Conservation (phyloP, 2,797 vertebrate genomes). For the Nannoperca obscura region DNA sequence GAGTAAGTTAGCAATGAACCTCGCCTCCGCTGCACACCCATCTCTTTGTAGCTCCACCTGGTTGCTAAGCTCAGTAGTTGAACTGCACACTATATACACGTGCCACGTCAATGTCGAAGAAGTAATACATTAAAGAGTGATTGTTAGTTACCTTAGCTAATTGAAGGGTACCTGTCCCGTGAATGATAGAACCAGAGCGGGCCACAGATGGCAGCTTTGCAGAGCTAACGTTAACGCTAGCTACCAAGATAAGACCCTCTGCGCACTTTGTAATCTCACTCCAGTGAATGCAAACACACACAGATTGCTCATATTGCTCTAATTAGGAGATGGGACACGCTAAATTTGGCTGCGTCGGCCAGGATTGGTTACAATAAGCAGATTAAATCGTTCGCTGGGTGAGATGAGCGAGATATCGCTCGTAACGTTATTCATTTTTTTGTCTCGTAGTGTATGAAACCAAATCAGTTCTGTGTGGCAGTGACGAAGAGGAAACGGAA, state of each 20-base stretch:
- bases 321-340: neutral
- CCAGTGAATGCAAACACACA: conserved; percentile 25
- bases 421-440: conserved; percentile 26
- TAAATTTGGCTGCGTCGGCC: rapidly evolving
- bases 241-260: conserved; percentile 54
- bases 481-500: conserved; percentile 71
- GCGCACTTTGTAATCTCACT: conserved; percentile 57
- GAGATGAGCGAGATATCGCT: neutral
- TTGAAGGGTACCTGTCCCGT: conserved; percentile 17
- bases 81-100: neutral
- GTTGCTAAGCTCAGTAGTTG: neutral
- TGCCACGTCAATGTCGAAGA: neutral
- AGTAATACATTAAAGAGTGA: neutral
- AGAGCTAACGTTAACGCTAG: conserved; percentile 58
- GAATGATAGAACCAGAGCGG: conserved; percentile 29
- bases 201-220: conserved; percentile 38
- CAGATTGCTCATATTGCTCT: conserved; percentile 50
- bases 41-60: neutral
- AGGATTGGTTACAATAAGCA: neutral
- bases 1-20: conserved; percentile 2
- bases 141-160: conserved; percentile 53
- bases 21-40: neutral
- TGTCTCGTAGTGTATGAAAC: neutral
- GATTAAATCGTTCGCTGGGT: neutral
- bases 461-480: conserved; percentile 24